Conservation (phyloP, 2,797 vertebrate species). For the Enteromius anoplus region DNA sequence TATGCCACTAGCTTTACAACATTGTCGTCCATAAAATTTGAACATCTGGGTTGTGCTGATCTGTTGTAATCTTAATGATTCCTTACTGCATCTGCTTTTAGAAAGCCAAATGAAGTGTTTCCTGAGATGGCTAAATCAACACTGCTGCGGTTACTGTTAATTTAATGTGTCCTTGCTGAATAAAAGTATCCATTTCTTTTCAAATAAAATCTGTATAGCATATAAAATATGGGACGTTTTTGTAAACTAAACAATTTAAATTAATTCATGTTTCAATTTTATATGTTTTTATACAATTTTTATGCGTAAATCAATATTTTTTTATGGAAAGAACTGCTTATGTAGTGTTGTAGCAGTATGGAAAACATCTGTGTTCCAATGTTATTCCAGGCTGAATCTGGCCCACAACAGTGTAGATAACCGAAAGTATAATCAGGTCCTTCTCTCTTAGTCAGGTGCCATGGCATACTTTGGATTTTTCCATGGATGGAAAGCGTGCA, state of each 20-base stretch:
- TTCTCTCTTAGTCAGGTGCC: conserved; percentile 58
- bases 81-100: too few species aligned
- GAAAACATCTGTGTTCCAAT: conserved; percentile 61
- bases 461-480: conserved; percentile 58
- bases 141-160: not conserved
- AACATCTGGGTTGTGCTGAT: too few species aligned
- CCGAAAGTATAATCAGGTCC: conserved; percentile 51
- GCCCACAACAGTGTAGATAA: conserved; percentile 61
- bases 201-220: not conserved
- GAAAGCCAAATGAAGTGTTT: too few species aligned
- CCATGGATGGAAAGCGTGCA: conserved; percentile 40
- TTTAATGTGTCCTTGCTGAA: not conserved
- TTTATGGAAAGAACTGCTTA: conserved; percentile 55
- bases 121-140: too few species aligned
- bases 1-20: too few species aligned
- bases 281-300: conserved; percentile 39
- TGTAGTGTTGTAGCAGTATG: conserved; percentile 45
- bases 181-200: not conserved
- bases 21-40: too few species aligned
- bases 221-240: not conserved
- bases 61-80: too few species aligned
- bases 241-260: not conserved
- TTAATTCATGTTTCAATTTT: conserved; percentile 55
- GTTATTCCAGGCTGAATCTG: conserved; percentile 61
- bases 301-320: conserved; percentile 34